Evolutionary conservation across 1,140 invertebrate genomes (phyloP), one percentile per base, ranked within the genome.

Genomic region (Ptiloglossa arizonensis): DNA sequence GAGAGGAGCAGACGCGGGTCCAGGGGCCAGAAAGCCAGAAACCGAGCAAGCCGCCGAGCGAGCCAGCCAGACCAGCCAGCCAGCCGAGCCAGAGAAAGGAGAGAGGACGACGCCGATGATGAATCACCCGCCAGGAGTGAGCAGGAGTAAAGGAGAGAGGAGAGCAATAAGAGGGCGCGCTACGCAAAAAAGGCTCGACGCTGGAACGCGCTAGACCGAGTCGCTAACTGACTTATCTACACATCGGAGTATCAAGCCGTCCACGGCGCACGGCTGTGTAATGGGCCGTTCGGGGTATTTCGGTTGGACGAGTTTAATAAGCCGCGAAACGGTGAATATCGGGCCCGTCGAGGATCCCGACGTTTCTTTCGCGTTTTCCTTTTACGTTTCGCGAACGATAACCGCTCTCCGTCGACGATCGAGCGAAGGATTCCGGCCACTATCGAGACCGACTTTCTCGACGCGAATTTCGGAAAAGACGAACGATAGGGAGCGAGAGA

Each of bases 191-290:
- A 88, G 85, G 81, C 69, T 86, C 82, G 80, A 83, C 80, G 87
- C 86, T 82, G 88, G 87, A 90, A 88, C 89, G 89, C 90, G 90
- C 87, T 92, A 92, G 90, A 91, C 85, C 90, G 90, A 91, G 88
- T 91, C 90, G 87, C 88, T 90, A 89, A 89, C 90, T 87, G 88
- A 91, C 91, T 92, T 92, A 93, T 92, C 90, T 90, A 74, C 74
- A 87, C 81, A 89, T 88, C 86, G 69, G 64, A 54, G 69, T 73
- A 72, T 73, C 76, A 60, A 69, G 52, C 24, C 71, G 2, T 60
- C 32, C 46, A 15, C 68, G 46, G 19, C 67, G 44, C 24, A 46
- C n/a, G 9, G 5, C n/a, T n/a, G 19, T 59, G 52, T 75, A 75
- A 77, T 62, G 67, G 41, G 13, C 27, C 48, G n/a, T 63, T 41